Evolutionary conservation across 23 tunicate genomes (phyloP), one percentile per base, ranked within the genome.

Genomic region (Ciona savignyi): DNA sequence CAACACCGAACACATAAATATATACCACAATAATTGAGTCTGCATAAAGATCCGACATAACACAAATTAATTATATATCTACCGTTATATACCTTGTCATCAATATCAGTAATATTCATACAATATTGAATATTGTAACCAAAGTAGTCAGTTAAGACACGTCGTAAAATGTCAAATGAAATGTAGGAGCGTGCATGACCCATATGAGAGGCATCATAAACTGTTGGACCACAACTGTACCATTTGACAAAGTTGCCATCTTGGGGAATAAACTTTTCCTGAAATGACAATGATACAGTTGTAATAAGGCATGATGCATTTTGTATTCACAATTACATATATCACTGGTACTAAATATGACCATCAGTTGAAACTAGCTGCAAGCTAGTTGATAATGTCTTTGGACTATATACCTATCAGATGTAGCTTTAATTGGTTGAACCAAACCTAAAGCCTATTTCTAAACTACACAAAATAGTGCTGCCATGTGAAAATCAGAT

Each of bases 211-310:
- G 92, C 87, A 85, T 92, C 98, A 62, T 92, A 92, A 0, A 92
- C 98, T 4, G 98, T 92, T 3, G 98, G 98, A 11, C 98, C 98
- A 73, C 98, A 92, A 29, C 87, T 75, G 80, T 92, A 92, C 98
- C 98, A 92, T 29, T 80, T 81, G 6, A 92, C 93, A 51, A 49
- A 70, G 66, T 81, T 81, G 9, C 84, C 98, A 73, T 80, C 66
- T 72, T 76, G 79, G 2, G 98, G 98, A 11, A 83, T 29, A 63
- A 90, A 90, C 21, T 65, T 25, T 74, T 90, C 97, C 95, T 88
- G 73, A 3, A 63, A 74, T 23, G 23, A 64, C 20, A 49, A n/a
- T n/a, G n/a, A n/a, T n/a, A n/a, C n/a, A n/a, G n/a, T n/a, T n/a
- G n/a, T n/a, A n/a, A n/a, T n/a, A n/a, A n/a, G n/a, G n/a, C n/a